Evolutionary conservation across 2,888 invertebrate species (phyloP), one percentile per base, ranked within the genome.

Genomic region (Macrophya annulata): DNA sequence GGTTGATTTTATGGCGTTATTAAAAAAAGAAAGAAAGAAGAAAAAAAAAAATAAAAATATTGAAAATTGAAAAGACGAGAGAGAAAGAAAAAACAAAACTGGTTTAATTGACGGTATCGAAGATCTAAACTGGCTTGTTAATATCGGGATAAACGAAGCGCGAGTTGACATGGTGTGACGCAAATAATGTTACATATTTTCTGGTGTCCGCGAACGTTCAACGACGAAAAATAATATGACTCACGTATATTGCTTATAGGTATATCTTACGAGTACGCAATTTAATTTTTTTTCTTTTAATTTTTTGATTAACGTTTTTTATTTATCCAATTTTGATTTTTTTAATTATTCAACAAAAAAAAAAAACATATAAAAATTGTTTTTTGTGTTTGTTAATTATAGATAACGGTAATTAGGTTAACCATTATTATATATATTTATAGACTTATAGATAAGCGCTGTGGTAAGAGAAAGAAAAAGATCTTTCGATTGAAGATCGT

Each of bases 31-130:
- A 84, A 31, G 3, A 31, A 62, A 40, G 21, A 62, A n/a, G 21
- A 40, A 84, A 84, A 72, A 79, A 59, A 71, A 85, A 37, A 84
- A 84, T n/a, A n/a, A n/a, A n/a, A n/a, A n/a, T n/a, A 51, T 55
- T 79, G 76, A 84, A 84, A 83, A 48, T 15, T 48, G 77, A 85
- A 83, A 84, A 17, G 21, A 79, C 10, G 4, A 59, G 43, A 5
- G 5, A 55, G 37, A 15, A n/a, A 65, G 55, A 12, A 76, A 68
- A 21, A n/a, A 25, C 37, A 84, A 81, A 81, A 81, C 65, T 62
- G 81, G 81, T 62, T 81, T 81, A 81, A 81, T 81, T 40, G 81
- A 81, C 81, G 31, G 12, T 43, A 59, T 43, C 81, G 21, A 45
- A 62, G 40, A 81, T 81, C 81, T 25, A 43, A 45, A 51, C n/a